phyloP scores from a whole-genome alignment of 2,888 invertebrate species.

The Drosophila anomalata region DNA sequence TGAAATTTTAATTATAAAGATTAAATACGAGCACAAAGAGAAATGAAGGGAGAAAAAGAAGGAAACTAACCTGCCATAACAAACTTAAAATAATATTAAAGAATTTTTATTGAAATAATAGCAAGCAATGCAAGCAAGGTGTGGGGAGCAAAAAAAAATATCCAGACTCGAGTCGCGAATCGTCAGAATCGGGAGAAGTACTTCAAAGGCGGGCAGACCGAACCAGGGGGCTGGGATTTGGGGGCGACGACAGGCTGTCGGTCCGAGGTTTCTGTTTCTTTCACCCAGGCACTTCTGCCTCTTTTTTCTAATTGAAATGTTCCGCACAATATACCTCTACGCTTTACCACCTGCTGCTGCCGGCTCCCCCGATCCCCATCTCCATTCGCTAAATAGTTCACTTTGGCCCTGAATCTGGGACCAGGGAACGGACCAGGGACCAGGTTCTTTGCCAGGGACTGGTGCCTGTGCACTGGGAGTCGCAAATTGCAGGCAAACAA shows the following conservation, averaged over 20 bases:
- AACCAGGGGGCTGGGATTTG: conserved; percentile 23
- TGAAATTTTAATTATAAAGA: conserved; percentile 75
- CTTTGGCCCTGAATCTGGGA: conserved; percentile 19
- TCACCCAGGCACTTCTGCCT: conserved; percentile 33
- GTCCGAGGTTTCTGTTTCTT: conserved; percentile 54
- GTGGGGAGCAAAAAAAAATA: conserved; percentile 27
- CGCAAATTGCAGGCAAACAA: conserved; percentile 61
- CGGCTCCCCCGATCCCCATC: conserved; percentile 13
- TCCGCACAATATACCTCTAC: conserved; percentile 75
- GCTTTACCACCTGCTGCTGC: conserved; percentile 75
- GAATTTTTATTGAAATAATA: conserved; percentile 79
- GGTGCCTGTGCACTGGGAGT: conserved; percentile 15
- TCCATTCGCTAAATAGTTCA: conserved; percentile 45
- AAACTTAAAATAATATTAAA: conserved; percentile 76
- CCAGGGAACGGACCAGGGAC: not conserved
- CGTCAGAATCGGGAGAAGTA: conserved; percentile 60
- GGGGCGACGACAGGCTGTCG: conserved; percentile 70
- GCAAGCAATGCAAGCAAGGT: conserved; percentile 53
- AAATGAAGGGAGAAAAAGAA: not conserved
- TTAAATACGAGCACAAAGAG: conserved; percentile 59
- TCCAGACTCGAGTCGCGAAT: conserved; percentile 44
- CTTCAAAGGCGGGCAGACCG: conserved; percentile 67
- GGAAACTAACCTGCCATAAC: conserved; percentile 71
- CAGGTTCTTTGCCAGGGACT: not conserved
- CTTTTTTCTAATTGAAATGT: conserved; percentile 75